phyloP scores from a whole-genome alignment of 2,888 invertebrate species.

The Pandemis corylana region DNA sequence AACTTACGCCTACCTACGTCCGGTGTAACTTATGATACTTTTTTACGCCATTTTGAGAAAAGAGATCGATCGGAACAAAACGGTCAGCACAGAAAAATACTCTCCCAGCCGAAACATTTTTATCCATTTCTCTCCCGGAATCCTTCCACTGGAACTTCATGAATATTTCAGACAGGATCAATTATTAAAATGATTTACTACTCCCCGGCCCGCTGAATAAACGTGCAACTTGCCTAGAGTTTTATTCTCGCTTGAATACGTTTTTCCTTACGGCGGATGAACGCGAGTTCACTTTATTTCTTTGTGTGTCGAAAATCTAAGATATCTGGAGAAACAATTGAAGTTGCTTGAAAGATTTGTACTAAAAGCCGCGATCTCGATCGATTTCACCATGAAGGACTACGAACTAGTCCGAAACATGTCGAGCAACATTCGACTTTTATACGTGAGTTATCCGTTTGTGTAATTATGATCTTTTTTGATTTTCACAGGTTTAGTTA shows the following conservation, averaged over 20 bases:
- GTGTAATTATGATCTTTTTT: not conserved
- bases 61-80: slow-evolving; percentile 50
- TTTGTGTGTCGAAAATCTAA: slow-evolving; percentile 32
- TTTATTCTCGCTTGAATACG: slow-evolving; percentile 50
- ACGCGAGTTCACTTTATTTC: slow-evolving; percentile 35
- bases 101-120: slow-evolving; percentile 69
- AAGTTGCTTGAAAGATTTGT: not conserved
- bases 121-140: slow-evolving; percentile 72
- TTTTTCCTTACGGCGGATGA: slow-evolving; percentile 23
- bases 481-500: not conserved
- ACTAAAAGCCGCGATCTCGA: not conserved
- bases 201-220: slow-evolving; percentile 62
- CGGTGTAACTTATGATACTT: no score
- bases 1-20: no score
- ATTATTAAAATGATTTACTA: slow-evolving; percentile 85
- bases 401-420: no score
- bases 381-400: no score
- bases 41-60: slow-evolving; percentile 5
- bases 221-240: slow-evolving; percentile 59
- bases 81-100: slow-evolving; percentile 70
- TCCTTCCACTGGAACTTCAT: slow-evolving; percentile 76
- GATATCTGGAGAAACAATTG: slow-evolving; percentile 36
- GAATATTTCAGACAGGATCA: slow-evolving; percentile 82
- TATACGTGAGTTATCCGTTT: no score
- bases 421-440: no score